Conservation (phyloP, 2,797 vertebrate species). For the Sebastes hubbsi region DNA sequence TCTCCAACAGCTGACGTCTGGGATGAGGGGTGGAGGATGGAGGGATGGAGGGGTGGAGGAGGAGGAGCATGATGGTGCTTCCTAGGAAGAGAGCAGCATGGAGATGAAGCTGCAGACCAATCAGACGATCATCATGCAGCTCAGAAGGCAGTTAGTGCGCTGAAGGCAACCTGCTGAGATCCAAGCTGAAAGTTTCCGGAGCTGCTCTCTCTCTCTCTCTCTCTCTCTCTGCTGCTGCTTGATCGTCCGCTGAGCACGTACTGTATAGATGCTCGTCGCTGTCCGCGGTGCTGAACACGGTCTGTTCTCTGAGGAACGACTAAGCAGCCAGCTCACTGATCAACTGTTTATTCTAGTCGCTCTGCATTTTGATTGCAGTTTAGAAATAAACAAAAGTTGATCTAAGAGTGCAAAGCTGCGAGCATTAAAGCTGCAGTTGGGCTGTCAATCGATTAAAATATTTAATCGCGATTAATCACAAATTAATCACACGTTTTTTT, state of each 20-base stretch:
- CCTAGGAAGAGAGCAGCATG: background rate
- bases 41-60: too few species aligned
- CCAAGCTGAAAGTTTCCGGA: conserved; percentile 4
- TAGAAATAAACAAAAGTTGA: background rate
- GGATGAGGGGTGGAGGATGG: background rate
- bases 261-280: background rate
- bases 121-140: conserved; percentile 14
- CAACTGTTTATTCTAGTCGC: background rate
- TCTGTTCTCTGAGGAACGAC: background rate
- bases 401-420: background rate
- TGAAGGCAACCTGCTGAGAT: background rate
- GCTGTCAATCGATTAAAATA: too few species aligned
- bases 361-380: background rate
- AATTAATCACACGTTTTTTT: too few species aligned
- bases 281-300: conserved; percentile 56
- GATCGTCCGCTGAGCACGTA: background rate
- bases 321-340: background rate
- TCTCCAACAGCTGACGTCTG: conserved; percentile 58
- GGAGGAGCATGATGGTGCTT: background rate
- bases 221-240: background rate
- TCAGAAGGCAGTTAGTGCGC: background rate
- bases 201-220: background rate
- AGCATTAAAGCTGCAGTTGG: background rate
- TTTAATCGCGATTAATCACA: too few species aligned
- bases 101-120: conserved; percentile 23